Percentiles rank a stretch among this genome's conserved stretches.
Evolutionary conservation across 2,113 vertebrate species (phyloP).

Genomic region (Sapayoa aenigma): DNA sequence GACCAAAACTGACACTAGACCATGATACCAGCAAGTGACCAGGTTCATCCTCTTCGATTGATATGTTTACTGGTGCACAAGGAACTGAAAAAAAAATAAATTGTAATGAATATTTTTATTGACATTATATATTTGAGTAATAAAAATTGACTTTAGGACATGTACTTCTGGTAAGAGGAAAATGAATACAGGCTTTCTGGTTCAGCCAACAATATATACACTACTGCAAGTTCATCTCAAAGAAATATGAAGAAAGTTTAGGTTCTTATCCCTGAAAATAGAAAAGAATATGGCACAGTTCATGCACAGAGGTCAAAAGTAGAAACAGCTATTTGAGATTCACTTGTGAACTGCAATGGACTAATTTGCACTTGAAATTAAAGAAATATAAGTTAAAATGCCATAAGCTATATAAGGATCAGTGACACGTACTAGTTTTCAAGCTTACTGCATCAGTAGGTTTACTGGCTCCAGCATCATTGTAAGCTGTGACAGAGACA

Average conservation of each 20-base stretch:
- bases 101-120: background rate
- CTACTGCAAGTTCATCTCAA: background rate
- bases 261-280: background rate
- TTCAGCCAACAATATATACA: background rate
- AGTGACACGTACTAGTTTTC: constrained; percentile 77
- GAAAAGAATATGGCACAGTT: background rate
- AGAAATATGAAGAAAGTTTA: background rate
- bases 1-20: constrained; percentile 70
- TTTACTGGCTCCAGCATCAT: constrained; percentile 81
- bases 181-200: background rate
- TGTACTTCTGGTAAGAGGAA: background rate
- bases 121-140: background rate
- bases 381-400: background rate
- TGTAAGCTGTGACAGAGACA: constrained; percentile 77
- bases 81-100: constrained; percentile 72
- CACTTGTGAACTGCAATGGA: background rate
- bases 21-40: constrained; percentile 83
- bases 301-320: background rate
- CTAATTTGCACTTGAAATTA: background rate
- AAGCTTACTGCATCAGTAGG: constrained; percentile 73
- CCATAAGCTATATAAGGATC: background rate
- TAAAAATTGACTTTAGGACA: background rate
- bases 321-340: background rate
- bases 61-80: constrained; percentile 80
- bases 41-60: constrained; percentile 73